Evolutionary conservation across 2,888 invertebrate genomes (phyloP), one percentile per base, ranked within the genome.

Genomic region (Agrochola macilenta): DNA sequence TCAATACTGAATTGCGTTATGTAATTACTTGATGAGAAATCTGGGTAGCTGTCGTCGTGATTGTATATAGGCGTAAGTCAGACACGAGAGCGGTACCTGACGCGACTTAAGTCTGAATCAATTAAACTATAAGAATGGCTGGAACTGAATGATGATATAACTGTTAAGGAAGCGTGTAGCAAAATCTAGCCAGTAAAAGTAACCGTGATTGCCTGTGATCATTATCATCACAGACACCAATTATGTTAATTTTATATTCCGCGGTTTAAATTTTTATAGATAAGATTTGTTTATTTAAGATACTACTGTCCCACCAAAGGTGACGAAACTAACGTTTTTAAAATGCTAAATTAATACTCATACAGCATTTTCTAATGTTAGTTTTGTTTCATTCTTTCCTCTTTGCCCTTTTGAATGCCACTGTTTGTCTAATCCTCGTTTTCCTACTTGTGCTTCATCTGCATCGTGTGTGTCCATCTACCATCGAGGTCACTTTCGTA

Each of bases 1-100:
- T 87, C 85, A 83, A 66, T 83, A 70, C 77, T 76, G 79, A 71
- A 68, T 76, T 76, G 64, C 49, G 72, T 90, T 91, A 86, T 87
- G 86, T 87, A 91, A 92, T 88, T 89, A 88, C 85, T 87, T 89
- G 84, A 89, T 89, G 87, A 84, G 87, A 88, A 88, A 89, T 85
- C 78, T 76, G 78, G 35, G 78, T 74, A 78, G 69, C 84, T 84
- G 84, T 86, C 74, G 72, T 72, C 76, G 75, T 85, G 83, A 82
- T 81, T 43, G 8, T 35, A 9, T 9, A 46, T 14, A 46, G 46
- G 78, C 58, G 65, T 64, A 84, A 85, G 78, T 63, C 71, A 74
- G 71, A 82, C 63, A 5, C 49, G 64, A 12, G 1, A 75, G 70
- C 70, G 63, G 46, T 0, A 60, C 65, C 30, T 26, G 9, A 1